Percentiles rank a stretch among this genome's conserved stretches.
Evolutionary conservation across 1,140 invertebrate species (phyloP).

Genomic region (Atopsyche davidsoni): DNA sequence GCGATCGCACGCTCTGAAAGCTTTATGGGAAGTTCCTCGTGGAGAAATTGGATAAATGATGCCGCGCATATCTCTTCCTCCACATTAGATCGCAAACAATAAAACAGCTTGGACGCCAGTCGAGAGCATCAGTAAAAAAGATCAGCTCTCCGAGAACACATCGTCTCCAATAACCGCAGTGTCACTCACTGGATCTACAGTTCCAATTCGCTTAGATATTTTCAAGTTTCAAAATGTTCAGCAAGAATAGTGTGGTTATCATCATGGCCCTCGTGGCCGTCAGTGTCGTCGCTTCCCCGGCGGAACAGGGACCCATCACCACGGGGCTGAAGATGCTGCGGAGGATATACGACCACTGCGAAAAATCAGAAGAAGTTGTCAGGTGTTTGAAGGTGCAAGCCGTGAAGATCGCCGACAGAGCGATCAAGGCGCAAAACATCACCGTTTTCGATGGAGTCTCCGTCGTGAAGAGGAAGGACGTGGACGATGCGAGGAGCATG

Average conservation of each 20-base stretch:
- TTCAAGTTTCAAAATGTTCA: conserved; percentile 18
- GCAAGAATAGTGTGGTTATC: conserved; percentile 20
- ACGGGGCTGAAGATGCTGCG: conserved; percentile 43
- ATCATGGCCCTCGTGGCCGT: conserved; percentile 34
- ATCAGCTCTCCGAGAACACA: neutral
- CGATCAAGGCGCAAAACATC: conserved; percentile 54
- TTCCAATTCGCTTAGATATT: too few relatives aligned
- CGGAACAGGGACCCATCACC: conserved; percentile 34
- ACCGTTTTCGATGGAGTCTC: conserved; percentile 56
- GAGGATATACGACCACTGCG: conserved; percentile 56
- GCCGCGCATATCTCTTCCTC: conserved; percentile 41
- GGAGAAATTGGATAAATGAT: conserved; percentile 53
- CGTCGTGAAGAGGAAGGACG: conserved; percentile 43
- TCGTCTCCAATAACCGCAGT: neutral
- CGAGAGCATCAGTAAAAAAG: neutral
- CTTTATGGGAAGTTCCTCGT: conserved; percentile 39
- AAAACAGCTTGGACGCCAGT: conserved; percentile 39
- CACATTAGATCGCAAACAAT: conserved; percentile 46
- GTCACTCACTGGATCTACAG: neutral
- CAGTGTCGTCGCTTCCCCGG: conserved; percentile 31
- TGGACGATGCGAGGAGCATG: conserved; percentile 41
- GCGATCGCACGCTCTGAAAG: conserved; percentile 52
- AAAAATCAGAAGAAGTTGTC: conserved; percentile 52
- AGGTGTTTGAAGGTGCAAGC: conserved; percentile 64
- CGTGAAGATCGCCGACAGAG: conserved; percentile 55